Conservation (phyloP, 2,888 invertebrate species). For the Ormyrus pomaceus region DNA sequence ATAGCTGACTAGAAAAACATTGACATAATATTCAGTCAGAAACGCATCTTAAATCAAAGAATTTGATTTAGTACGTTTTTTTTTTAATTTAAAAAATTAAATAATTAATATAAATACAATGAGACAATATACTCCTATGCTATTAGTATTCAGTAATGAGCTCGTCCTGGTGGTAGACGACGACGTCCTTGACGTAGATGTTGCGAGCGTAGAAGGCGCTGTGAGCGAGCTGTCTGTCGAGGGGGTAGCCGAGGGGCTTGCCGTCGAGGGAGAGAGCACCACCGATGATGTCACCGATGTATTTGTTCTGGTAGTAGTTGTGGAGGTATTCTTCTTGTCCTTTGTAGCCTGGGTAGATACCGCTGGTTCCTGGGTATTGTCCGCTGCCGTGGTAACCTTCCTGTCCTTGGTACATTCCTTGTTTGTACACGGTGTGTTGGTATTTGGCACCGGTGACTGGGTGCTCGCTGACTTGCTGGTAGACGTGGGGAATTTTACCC, state of each 20-base stretch:
- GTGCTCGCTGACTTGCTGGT: conserved; percentile 8
- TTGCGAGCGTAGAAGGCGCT: conserved; percentile 75
- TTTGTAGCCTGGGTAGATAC: conserved; percentile 48
- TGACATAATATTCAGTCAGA: conserved; percentile 14
- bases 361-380: conserved; percentile 47
- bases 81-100: not conserved
- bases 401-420: conserved; percentile 17
- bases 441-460: not conserved
- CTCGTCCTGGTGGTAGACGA: conserved; percentile 77
- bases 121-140: not conserved
- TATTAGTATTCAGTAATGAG: conserved; percentile 43
- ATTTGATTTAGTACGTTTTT: not conserved
- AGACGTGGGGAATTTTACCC: not conserved
- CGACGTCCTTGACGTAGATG: conserved; percentile 77
- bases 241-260: conserved; percentile 79
- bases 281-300: conserved; percentile 68
- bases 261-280: conserved; percentile 75
- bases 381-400: conserved; percentile 7
- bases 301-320: conserved; percentile 65
- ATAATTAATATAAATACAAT: conserved; percentile 19
- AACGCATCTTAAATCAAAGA: not conserved
- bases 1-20: conserved; percentile 3
- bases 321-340: conserved; percentile 62
- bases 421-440: conserved; percentile 22
- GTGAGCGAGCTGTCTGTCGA: conserved; percentile 77